Evolutionary conservation across 2,113 vertebrate species (phyloP).

Genomic region (Zingel zingel): DNA sequence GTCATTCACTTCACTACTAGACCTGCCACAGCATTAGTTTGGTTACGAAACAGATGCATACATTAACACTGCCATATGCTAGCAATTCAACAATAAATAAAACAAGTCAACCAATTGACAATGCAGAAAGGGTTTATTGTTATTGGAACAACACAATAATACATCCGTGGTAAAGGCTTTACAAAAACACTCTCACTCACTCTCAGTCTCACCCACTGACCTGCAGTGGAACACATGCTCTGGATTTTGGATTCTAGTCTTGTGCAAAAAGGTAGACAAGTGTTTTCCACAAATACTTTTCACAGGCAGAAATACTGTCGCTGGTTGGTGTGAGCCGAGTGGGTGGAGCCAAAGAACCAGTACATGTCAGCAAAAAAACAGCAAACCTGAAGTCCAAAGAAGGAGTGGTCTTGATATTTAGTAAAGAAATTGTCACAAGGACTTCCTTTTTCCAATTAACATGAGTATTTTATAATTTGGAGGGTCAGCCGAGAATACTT

Average conservation of each 20-base stretch:
- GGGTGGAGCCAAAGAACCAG: background rate
- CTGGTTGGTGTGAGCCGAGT: slow-evolving; percentile 2
- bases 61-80: background rate
- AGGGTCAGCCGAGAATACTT: background rate
- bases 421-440: background rate
- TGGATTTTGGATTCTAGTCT: slow-evolving; percentile 45
- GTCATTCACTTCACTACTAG: background rate
- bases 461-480: background rate
- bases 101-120: background rate
- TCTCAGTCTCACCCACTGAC: slow-evolving; percentile 61
- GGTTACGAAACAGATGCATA: background rate
- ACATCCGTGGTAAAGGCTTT: slow-evolving; percentile 25
- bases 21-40: background rate
- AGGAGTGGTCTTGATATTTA: too few species aligned
- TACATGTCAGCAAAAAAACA: background rate
- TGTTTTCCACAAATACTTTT: background rate
- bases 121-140: slow-evolving; percentile 61
- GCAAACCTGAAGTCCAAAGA: background rate
- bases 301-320: slow-evolving; percentile 12
- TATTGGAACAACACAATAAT: slow-evolving; percentile 25
- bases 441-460: background rate
- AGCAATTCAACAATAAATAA: background rate
- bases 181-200: slow-evolving; percentile 26
- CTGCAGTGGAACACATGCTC: slow-evolving; percentile 67
- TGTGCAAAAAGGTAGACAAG: slow-evolving; percentile 34